These are phyloP conservation scores for Odontophorus gujanensis DNA, from an alignment of 2,113 vertebrate species.

Conservation along the genomic window DNA sequence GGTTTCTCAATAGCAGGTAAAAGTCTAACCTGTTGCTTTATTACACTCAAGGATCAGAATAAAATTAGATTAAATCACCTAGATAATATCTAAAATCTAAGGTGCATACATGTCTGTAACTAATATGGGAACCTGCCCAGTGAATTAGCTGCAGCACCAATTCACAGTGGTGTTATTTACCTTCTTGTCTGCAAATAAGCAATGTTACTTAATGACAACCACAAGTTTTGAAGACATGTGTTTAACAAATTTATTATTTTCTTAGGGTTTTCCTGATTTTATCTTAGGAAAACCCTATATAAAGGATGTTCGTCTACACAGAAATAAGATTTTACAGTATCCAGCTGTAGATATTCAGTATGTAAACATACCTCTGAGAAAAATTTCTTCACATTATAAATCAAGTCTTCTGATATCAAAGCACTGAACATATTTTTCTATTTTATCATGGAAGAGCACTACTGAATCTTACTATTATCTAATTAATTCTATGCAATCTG, in stretches of 20 bases:
- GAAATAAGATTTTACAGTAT: neutral
- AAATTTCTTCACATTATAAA: slow-evolving; percentile 49
- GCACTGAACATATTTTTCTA: slow-evolving; percentile 58
- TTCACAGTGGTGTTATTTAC: neutral
- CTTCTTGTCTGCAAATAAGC: neutral
- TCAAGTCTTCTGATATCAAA: neutral
- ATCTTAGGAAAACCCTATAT: neutral
- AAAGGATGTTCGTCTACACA: neutral
- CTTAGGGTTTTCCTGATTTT: neutral
- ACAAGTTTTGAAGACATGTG: neutral
- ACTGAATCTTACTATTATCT: slow-evolving; percentile 15
- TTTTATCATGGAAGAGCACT: slow-evolving; percentile 10
- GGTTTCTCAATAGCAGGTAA: neutral
- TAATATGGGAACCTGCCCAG: neutral
- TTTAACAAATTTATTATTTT: neutral
- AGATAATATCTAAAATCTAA: neutral
- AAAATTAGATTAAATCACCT: neutral
- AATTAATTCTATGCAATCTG: slow-evolving; percentile 14
- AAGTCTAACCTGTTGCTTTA: neutral
- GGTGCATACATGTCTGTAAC: neutral
- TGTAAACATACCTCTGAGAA: neutral
- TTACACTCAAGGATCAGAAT: neutral
- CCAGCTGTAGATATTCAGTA: neutral
- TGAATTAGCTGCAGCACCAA: neutral
- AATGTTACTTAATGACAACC: neutral